Percentiles rank a stretch among this genome's conserved stretches.
Conservation (phyloP, 2,113 vertebrate species). For the Dicentrarchus labrax region DNA sequence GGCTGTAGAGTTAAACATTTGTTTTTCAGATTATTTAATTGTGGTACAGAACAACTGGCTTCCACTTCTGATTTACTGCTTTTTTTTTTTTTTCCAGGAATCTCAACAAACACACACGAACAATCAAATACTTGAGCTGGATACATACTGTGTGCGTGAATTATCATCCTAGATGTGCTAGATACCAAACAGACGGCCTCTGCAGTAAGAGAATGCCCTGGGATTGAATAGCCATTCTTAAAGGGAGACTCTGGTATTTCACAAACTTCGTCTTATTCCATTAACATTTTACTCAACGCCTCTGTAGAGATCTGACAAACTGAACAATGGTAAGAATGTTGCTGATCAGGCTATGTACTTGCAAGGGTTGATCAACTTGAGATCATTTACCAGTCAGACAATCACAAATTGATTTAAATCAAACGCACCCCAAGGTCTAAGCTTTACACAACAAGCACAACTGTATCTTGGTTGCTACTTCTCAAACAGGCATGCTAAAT, state of each 20-base stretch:
- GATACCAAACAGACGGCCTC: constrained; percentile 44
- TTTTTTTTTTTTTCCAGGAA: not conserved
- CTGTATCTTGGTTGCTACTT: not conserved
- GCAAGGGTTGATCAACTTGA: not conserved
- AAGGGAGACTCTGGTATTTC: not conserved
- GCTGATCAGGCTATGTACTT: not conserved
- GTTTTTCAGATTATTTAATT: constrained; percentile 5
- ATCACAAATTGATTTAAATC: not conserved
- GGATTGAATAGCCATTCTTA: not conserved
- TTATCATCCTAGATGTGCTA: not conserved
- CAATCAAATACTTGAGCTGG: constrained; percentile 47
- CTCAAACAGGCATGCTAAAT: too few relatives aligned
- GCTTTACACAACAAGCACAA: too few relatives aligned
- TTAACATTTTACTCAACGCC: not conserved
- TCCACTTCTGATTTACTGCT: constrained; percentile 2
- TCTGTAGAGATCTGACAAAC: not conserved
- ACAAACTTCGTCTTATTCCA: not conserved
- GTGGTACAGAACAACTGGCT: not conserved
- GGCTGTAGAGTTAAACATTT: constrained; percentile 2
- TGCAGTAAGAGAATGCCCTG: not conserved
- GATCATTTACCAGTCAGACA: not conserved
- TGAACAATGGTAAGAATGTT: not conserved
- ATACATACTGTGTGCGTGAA: constrained; percentile 31
- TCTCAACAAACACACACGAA: constrained; percentile 30
- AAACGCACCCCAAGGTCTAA: too few relatives aligned